These are phyloP conservation scores for Oxyura jamaicensis DNA, from an alignment of 2,113 vertebrate genomes.

Conservation along the genomic window DNA sequence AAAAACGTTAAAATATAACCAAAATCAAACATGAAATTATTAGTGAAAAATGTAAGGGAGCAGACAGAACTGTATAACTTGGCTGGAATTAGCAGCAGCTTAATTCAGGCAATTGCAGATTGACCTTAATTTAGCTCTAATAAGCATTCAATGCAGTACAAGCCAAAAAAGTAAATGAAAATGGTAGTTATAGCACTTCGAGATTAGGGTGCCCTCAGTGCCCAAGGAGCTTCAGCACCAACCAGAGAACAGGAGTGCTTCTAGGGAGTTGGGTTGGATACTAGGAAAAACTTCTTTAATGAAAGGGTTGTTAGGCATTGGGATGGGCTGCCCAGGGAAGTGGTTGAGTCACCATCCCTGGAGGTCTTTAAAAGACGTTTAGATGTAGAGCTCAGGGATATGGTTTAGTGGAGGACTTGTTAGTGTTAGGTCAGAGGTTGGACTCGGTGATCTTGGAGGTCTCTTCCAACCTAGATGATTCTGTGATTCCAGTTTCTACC, in stretches of 20 bases:
- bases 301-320: too few species aligned
- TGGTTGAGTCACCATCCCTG: too few species aligned
- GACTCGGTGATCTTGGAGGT: too few species aligned
- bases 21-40: conserved; percentile 33
- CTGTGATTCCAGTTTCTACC: background rate
- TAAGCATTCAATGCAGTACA: background rate
- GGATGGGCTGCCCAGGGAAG: too few species aligned
- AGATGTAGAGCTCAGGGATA: too few species aligned
- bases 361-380: too few species aligned
- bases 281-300: too few species aligned
- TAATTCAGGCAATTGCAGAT: background rate
- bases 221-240: background rate
- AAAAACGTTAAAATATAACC: conserved; percentile 45
- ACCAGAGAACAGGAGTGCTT: background rate
- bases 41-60: conserved; percentile 21
- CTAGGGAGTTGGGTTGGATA: background rate
- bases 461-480: too few species aligned
- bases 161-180: background rate
- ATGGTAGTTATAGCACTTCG: background rate
- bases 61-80: background rate
- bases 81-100: background rate
- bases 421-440: too few species aligned
- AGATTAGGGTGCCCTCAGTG: background rate
- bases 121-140: background rate
- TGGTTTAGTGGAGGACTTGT: too few species aligned